These are phyloP conservation scores for Podarcis muralis DNA, from an alignment of 2,113 vertebrate species.

Conservation along the genomic window DNA sequence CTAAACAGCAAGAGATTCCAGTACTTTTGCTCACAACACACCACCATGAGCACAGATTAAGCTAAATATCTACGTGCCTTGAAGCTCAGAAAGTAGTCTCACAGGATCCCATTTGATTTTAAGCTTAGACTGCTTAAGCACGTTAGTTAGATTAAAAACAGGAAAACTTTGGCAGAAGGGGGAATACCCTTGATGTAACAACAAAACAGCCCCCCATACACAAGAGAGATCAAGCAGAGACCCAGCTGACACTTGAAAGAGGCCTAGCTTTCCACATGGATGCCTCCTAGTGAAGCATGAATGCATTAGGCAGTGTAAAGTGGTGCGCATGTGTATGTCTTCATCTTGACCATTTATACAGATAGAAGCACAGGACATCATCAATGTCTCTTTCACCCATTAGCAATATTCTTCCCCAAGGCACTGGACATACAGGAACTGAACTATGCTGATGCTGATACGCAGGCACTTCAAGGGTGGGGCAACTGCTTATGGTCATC, in stretches of 20 bases:
- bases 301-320: not conserved
- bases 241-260: constrained; percentile 6
- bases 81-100: not conserved
- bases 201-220: not conserved
- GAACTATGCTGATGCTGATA: not conserved
- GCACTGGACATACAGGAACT: not conserved
- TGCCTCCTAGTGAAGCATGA: constrained; percentile 11
- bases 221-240: not conserved
- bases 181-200: not conserved
- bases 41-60: not conserved
- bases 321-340: not conserved
- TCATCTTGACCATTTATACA: not conserved
- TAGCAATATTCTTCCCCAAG: not conserved
- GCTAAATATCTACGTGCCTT: not conserved
- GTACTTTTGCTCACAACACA: not conserved
- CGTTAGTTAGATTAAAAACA: not conserved
- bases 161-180: not conserved
- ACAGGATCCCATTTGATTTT: not conserved
- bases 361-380: not conserved
- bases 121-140: not conserved
- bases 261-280: not conserved
- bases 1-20: not conserved
- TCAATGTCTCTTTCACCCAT: not conserved
- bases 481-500: not conserved
- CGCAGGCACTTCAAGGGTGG: not conserved